These are phyloP conservation scores for Eretmochelys imbricata DNA, from an alignment of 2,113 vertebrate genomes.

Conservation along the genomic window DNA sequence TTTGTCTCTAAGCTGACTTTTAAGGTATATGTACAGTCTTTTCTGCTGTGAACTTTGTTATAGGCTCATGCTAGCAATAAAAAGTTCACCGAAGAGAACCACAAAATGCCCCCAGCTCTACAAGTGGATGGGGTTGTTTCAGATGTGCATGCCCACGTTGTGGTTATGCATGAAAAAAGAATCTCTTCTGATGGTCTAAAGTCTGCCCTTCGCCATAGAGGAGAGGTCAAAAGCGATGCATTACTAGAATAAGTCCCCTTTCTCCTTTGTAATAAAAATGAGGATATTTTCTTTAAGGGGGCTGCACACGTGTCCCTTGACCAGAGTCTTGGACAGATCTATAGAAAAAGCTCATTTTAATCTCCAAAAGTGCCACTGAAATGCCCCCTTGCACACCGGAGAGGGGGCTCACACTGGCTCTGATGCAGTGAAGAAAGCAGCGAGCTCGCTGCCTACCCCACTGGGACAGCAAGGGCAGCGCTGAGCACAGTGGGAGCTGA, in stretches of 20 bases:
- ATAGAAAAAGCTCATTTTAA: background rate
- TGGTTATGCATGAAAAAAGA: background rate
- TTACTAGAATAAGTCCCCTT: background rate
- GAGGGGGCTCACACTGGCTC: no score
- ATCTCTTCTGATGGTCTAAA: background rate
- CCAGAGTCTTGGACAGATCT: background rate
- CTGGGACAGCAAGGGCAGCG: no score
- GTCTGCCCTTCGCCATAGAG: background rate
- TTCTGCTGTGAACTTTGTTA: background rate
- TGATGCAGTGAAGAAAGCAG: no score
- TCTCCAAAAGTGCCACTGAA: background rate
- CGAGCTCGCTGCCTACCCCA: no score
- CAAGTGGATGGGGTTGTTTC: background rate
- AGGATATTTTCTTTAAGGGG: background rate
- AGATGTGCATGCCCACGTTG: background rate
- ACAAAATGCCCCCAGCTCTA: background rate
- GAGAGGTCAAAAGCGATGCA: background rate
- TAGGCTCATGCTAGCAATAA: fast-evolving
- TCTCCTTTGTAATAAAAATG: background rate
- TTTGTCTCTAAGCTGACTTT: background rate
- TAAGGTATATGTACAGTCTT: background rate
- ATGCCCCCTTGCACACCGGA: no score
- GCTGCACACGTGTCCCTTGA: background rate
- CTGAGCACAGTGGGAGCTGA: no score
- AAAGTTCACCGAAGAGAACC: background rate